These are phyloP conservation scores for Drosophila lacteicornis DNA, from an alignment of 1,140 invertebrate genomes.

Conservation along the genomic window DNA sequence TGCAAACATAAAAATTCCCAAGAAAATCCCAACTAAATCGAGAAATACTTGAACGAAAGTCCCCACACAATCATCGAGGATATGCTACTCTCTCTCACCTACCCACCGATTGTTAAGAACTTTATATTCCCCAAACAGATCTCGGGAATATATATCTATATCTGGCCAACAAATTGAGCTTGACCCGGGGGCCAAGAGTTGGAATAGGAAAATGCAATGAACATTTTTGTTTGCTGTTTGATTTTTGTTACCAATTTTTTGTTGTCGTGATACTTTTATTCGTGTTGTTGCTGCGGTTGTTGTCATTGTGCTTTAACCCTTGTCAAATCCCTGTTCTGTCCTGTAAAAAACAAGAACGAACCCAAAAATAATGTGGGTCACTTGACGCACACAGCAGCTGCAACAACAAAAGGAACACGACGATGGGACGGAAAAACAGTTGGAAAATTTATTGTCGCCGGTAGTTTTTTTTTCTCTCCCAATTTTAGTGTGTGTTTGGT, in stretches of 20 bases:
- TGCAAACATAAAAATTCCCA: not conserved
- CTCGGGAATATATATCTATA: constrained; percentile 6
- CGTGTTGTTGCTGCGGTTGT: constrained; percentile 34
- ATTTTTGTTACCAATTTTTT: constrained; percentile 51
- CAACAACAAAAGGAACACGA: constrained; percentile 37
- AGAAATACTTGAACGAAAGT: not conserved
- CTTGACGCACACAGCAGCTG: constrained; percentile 35
- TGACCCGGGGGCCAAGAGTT: constrained; percentile 36
- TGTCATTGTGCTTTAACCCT: constrained; percentile 52
- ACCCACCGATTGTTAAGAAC: constrained; percentile 10
- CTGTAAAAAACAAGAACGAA: constrained; percentile 21
- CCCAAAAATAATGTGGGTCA: constrained; percentile 55
- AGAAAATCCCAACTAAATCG: not conserved
- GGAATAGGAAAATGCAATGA: constrained; percentile 31
- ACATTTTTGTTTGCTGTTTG: constrained; percentile 20
- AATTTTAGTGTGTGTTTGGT: constrained; percentile 21
- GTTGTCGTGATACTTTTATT: constrained; percentile 37
- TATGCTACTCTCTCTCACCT: not conserved
- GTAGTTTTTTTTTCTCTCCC: constrained; percentile 17
- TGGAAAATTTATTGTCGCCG: constrained; percentile 57
- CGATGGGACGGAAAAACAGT: constrained; percentile 36
- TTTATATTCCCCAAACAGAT: constrained; percentile 28
- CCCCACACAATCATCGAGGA: constrained; percentile 33
- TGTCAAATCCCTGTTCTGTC: constrained; percentile 46
- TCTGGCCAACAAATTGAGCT: constrained; percentile 38